These are phyloP conservation scores for Pygoscelis antarcticus DNA, from an alignment of 2,113 vertebrate species.

Conservation along the genomic window DNA sequence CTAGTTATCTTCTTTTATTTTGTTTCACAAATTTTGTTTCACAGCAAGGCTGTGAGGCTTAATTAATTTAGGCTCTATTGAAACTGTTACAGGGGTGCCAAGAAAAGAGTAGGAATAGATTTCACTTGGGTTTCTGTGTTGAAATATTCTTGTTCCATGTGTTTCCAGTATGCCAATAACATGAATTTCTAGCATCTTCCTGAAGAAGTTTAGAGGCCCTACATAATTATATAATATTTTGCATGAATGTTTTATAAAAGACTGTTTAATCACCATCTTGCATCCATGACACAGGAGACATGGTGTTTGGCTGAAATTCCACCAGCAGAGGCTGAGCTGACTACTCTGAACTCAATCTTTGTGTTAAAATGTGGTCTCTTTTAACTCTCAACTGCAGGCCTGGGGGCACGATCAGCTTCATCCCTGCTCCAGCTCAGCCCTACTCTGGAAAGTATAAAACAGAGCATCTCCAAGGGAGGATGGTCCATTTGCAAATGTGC, in stretches of 20 bases:
- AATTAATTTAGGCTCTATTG: not conserved
- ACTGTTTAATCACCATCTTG: not conserved
- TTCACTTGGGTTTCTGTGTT: not conserved
- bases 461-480: not conserved
- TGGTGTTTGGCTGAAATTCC: not conserved
- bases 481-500: not conserved
- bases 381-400: not conserved
- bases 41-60: not conserved
- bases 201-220: not conserved
- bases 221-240: not conserved
- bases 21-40: not conserved
- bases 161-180: not conserved
- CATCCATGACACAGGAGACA: not conserved
- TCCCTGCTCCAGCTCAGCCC: not conserved
- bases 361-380: not conserved
- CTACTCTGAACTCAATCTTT: not conserved
- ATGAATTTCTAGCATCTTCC: not conserved
- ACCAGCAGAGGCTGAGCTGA: not conserved
- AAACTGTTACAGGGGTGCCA: not conserved
- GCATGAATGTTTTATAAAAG: not conserved
- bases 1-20: not conserved
- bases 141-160: not conserved
- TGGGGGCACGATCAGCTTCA: not conserved
- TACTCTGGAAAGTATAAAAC: not conserved
- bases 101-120: not conserved